Conservation (phyloP, 2,113 vertebrate species). For the Bostrychus sinensis region DNA sequence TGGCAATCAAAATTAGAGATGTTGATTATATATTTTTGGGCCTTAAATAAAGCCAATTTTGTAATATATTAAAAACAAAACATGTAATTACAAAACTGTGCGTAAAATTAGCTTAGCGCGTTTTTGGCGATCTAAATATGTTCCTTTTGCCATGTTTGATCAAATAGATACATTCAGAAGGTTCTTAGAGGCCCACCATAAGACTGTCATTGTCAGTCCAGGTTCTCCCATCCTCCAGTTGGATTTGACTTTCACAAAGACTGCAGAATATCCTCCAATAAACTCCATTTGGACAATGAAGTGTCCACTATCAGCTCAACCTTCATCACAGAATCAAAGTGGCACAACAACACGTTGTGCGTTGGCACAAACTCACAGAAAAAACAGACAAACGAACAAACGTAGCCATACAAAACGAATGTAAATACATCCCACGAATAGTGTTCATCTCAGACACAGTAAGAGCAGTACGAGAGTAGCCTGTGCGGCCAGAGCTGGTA, state of each 20-base stretch:
- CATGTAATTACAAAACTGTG: conserved; percentile 16
- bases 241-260: conserved; percentile 51
- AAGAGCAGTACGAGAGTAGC: conserved; percentile 81
- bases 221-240: conserved; percentile 35
- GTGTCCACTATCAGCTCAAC: conserved; percentile 37
- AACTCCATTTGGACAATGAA: conserved; percentile 20
- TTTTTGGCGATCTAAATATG: conserved; percentile 9
- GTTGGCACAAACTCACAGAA: conserved; percentile 88
- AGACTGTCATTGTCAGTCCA: conserved; percentile 1
- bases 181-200: background rate
- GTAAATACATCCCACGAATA: conserved; percentile 88
- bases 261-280: conserved; percentile 32
- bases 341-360: conserved; percentile 74
- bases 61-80: conserved; percentile 1
- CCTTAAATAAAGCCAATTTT: conserved; percentile 4
- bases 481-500: conserved; percentile 88
- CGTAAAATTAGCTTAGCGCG: conserved; percentile 21
- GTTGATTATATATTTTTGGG: background rate
- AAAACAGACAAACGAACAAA: conserved; percentile 73
- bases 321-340: conserved; percentile 69
- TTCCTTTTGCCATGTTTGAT: background rate
- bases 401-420: conserved; percentile 58
- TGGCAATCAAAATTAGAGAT: conserved; percentile 6
- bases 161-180: conserved; percentile 26
- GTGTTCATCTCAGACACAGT: conserved; percentile 76